phyloP scores from a whole-genome alignment of 1,140 invertebrate species.

The Ridgeia piscesae region DNA sequence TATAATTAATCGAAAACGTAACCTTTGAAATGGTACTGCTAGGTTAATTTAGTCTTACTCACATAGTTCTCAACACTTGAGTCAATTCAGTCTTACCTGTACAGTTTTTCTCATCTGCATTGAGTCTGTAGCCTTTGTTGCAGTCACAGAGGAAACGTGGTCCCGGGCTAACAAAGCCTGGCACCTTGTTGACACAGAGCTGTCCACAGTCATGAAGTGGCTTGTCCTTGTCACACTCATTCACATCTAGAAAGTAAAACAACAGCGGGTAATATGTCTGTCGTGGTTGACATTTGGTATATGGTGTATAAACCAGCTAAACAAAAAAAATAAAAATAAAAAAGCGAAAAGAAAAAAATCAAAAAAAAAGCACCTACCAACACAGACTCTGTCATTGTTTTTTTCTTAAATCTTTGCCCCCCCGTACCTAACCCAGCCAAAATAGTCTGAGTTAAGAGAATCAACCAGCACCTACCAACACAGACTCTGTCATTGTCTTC shows the following conservation, averaged over 20 bases:
- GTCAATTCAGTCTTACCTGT: background rate
- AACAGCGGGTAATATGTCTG: background rate
- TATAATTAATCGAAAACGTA: no score
- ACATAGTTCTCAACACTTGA: background rate
- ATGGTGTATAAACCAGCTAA: no score
- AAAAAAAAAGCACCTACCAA: no score
- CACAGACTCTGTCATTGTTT: no score
- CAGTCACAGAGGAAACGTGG: background rate
- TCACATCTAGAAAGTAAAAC: background rate
- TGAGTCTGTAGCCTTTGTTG: background rate
- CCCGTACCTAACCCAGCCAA: no score
- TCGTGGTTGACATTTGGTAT: background rate
- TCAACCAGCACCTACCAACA: no score
- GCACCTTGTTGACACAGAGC: background rate
- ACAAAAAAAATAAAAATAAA: no score
- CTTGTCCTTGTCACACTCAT: background rate
- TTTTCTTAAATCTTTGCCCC: no score
- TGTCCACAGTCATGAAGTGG: background rate
- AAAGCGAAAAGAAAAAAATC: no score
- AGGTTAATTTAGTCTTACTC: background rate
- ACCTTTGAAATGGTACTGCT: no score
- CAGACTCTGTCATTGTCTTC: no score
- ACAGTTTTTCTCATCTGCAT: background rate
- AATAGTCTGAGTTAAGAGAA: no score
- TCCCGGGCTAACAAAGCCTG: background rate